Base-by-base conservation (phyloP, 2,113 vertebrate genomes). In the Emydocephalus ijimae region DNA sequence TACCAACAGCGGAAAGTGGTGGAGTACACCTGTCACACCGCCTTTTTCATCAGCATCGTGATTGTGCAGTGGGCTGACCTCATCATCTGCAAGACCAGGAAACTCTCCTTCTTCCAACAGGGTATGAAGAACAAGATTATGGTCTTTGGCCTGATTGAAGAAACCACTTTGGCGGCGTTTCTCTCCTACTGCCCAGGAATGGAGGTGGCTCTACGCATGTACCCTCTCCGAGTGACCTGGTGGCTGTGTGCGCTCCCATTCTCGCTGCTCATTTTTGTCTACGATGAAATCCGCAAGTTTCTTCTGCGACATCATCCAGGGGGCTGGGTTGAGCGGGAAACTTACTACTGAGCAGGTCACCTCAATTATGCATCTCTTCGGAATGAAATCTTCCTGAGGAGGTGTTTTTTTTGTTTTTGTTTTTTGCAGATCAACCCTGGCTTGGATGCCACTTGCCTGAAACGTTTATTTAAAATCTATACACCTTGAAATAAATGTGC, bases 31-130 rank as follows among this genome's bases (percentile, higher is more conserved):
- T 99, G 98, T 96, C 99, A 99, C 97, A 99, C 99, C 0, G 98
- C 98, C 45, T 99, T 99, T 97, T 99, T 99, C 29, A 91, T 85
- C 96, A 99, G 98, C 97, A 99, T 99, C 15, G 99, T 99, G 93
- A 98, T 99, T 0, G 98, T 99, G 88, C 99, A 99, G 89, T 99
- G 99, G 99, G 98, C 98, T 0, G 98, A 99, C 94, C 97, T 99
- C 23, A 98, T 99, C 96, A 99, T 99, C 97, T 99, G 98, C 96
- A 99, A 99, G 97, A 99, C 99, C 57, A 96, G 98, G 0, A 98
- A 98, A 92, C 99, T 99, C 96, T 99, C 99, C 0, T 97, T 99
- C 92, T 99, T 98, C 95, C 98, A 99, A 94, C 98, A 99, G 96
- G 99, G 99, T 96, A 99, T 99, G 99, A 98, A 97, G 96, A 98